Base-by-base conservation (phyloP, 2,888 invertebrate genomes). In the Pegoplata infirma region DNA sequence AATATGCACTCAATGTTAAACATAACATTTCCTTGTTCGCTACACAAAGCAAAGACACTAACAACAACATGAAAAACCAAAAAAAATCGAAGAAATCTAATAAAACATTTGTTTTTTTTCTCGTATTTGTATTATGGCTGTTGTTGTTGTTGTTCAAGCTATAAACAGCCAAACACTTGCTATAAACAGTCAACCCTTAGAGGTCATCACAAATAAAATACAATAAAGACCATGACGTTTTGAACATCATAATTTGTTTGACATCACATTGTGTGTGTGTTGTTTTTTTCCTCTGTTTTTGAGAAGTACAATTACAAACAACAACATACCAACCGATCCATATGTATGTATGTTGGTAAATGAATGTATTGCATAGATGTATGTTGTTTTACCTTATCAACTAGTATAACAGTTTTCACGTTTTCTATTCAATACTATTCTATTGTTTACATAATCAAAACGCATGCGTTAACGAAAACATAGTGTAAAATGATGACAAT, bases 381-480 rank as follows among this genome's bases (percentile, higher is more conserved):
- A 58, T 66, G 56, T 49, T 47, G 51, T 32, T 3, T 67, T 32
- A 25, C 25, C 5, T 6, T 25, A 25, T 25, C 6, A n/a, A 25
- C 25, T 12, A 40, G 28, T 25, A 49, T 56, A 67, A 55, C 25
- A 28, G 36, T 32, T 36, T 51, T 40, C 2, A 3, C 7, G 47
- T n/a, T n/a, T n/a, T n/a, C n/a, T n/a, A n/a, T n/a, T n/a, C n/a
- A n/a, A n/a, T n/a, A n/a, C 19, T 66, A 8, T 55, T 67, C 28
- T 12, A 14, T 64, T 78, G 47, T 59, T 73, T 53, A 25, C 14
- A 44, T 14, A 8, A 66, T 7, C 5, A 59, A 28, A n/a, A 32
- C 75, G 79, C 79, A 56, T 51, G 79, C 71, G 67, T 53, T 40
- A 56, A 66, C 25, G 25, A n/a, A n/a, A 49, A 21, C 12, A 21